Conservation (phyloP, 1,140 invertebrate species). For the Cydia amplana region DNA sequence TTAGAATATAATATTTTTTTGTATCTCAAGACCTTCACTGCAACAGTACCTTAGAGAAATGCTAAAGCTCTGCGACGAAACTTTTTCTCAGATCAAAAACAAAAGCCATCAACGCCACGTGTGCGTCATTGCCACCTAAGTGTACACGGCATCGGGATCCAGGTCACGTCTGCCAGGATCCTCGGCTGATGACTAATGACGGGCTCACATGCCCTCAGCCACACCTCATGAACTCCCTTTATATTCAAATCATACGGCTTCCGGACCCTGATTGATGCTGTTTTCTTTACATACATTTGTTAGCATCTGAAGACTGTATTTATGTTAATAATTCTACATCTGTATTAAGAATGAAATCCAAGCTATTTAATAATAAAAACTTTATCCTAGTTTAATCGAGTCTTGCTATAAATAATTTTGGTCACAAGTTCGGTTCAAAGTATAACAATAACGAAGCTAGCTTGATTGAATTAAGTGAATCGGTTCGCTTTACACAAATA, state of each 20-base stretch:
- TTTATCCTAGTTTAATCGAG: not conserved
- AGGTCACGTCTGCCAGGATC: constrained; percentile 55
- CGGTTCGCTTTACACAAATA: constrained; percentile 52
- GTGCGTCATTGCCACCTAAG: constrained; percentile 42
- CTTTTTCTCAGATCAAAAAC: constrained; percentile 11
- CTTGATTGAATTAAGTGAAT: constrained; percentile 49
- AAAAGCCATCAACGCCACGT: constrained; percentile 27
- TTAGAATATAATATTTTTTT: no score
- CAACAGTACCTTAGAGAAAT: not conserved
- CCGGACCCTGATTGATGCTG: constrained; percentile 72
- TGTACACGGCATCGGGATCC: constrained; percentile 51
- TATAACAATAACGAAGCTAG: constrained; percentile 32
- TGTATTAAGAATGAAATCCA: not conserved
- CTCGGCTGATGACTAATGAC: constrained; percentile 71
- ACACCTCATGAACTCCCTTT: constrained; percentile 62
- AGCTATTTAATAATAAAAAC: not conserved
- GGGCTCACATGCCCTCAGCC: constrained; percentile 55
- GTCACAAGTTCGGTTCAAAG: constrained; percentile 3
- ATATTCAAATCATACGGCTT: constrained; percentile 74
- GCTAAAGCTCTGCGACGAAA: not conserved
- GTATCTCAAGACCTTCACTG: constrained; percentile 33
- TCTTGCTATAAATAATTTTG: constrained; percentile 34
- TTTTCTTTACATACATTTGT: constrained; percentile 65
- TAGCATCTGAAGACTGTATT: constrained; percentile 42
- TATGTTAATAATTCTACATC: not conserved